Evolutionary conservation across 2,888 invertebrate species (phyloP).

Genomic region (Ectobius pallidus): DNA sequence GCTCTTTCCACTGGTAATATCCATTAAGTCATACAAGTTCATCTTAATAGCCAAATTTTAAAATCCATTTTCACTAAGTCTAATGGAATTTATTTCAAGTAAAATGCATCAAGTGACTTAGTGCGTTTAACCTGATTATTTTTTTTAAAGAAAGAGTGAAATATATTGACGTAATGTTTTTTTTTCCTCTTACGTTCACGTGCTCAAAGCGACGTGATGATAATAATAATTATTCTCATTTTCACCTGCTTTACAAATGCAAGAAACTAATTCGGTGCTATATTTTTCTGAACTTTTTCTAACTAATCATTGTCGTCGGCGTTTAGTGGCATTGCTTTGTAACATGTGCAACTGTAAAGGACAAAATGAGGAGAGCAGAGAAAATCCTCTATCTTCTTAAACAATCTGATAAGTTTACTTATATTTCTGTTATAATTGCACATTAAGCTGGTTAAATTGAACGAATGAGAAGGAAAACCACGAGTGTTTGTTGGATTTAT

Average conservation of each 20-base stretch:
- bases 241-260: background rate
- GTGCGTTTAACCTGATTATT: too few species aligned
- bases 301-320: background rate
- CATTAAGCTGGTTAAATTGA: too few species aligned
- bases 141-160: too few species aligned
- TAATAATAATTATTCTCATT: too few species aligned
- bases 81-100: background rate
- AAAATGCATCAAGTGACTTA: background rate
- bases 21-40: too few species aligned
- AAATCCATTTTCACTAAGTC: background rate
- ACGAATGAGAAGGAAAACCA: too few species aligned
- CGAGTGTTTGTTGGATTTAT: too few species aligned
- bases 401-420: background rate
- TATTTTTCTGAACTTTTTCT: too few species aligned
- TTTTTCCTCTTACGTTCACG: background rate
- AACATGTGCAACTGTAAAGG: too few species aligned
- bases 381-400: too few species aligned
- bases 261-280: background rate
- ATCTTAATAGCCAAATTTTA: background rate
- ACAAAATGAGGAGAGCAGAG: too few species aligned
- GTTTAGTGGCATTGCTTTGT: background rate
- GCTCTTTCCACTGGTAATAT: background rate
- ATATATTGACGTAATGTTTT: background rate
- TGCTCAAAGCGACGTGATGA: background rate
- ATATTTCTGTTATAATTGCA: background rate